phyloP scores from a whole-genome alignment of 2,888 invertebrate genomes.

The Habrosyne pyritoides region DNA sequence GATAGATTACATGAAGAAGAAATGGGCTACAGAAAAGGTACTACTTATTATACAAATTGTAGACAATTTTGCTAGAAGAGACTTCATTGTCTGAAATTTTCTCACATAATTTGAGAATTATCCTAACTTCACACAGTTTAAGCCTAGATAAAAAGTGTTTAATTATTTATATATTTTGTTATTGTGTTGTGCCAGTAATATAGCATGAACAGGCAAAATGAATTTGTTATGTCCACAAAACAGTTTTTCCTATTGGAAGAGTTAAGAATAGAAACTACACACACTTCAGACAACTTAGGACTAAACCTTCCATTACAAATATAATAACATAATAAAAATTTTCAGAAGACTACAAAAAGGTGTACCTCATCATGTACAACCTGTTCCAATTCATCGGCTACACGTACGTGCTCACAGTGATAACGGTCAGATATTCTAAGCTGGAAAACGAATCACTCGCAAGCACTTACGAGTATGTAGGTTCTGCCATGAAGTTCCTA shows the following conservation, averaged over 20 bases:
- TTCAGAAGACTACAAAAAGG: slow-evolving; percentile 90
- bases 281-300: too few relatives aligned
- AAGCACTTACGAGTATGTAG: slow-evolving; percentile 88
- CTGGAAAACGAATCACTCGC: slow-evolving; percentile 88
- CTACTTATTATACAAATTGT: neutral
- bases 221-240: too few relatives aligned
- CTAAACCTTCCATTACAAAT: too few relatives aligned
- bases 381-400: slow-evolving; percentile 95
- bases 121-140: too few relatives aligned
- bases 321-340: slow-evolving; percentile 1
- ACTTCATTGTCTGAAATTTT: too few relatives aligned
- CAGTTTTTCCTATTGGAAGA: too few relatives aligned
- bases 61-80: neutral
- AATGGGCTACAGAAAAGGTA: slow-evolving; percentile 90
- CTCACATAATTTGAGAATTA: too few relatives aligned
- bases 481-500: slow-evolving; percentile 90
- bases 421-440: slow-evolving; percentile 89
- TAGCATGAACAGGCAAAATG: too few relatives aligned
- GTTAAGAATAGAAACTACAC: too few relatives aligned
- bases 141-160: too few relatives aligned
- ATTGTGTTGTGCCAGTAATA: too few relatives aligned
- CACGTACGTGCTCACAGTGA: slow-evolving; percentile 88
- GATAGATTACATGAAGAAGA: slow-evolving; percentile 89
- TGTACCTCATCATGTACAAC: slow-evolving; percentile 95
- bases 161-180: too few relatives aligned